Conservation (phyloP, 2,888 invertebrate species). For the Nasonia oneida region DNA sequence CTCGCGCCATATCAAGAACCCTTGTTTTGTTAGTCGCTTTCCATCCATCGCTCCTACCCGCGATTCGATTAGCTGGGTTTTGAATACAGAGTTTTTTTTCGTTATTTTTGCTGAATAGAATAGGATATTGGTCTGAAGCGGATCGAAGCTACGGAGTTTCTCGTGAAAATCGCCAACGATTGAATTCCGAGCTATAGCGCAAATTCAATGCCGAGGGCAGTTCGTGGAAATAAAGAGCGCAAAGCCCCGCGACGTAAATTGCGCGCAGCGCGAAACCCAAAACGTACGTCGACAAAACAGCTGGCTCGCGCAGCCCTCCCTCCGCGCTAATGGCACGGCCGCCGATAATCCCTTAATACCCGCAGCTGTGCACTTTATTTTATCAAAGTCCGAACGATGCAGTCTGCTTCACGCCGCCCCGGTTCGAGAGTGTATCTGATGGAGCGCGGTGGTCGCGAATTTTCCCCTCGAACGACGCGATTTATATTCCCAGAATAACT, state of each 20-base stretch:
- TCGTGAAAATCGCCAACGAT: neutral
- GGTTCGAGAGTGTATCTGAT: neutral
- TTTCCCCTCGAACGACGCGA: slow-evolving; percentile 44
- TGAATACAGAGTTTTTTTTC: no score
- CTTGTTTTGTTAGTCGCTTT: slow-evolving; percentile 73
- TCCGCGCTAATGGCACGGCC: neutral
- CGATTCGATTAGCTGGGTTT: neutral
- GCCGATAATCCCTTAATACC: slow-evolving; percentile 54
- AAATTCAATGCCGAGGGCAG: slow-evolving; percentile 1
- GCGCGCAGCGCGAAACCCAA: slow-evolving; percentile 26
- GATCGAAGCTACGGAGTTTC: neutral
- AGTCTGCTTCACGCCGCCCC: neutral
- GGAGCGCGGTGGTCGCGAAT: neutral
- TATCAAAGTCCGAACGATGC: slow-evolving; percentile 4
- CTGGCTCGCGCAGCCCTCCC: neutral
- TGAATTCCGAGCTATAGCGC: neutral
- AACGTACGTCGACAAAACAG: slow-evolving; percentile 36
- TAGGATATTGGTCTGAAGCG: neutral
- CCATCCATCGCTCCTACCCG: slow-evolving; percentile 41
- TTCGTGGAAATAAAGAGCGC: slow-evolving; percentile 43
- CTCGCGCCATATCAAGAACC: slow-evolving; percentile 71
- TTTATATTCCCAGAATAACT: slow-evolving; percentile 71
- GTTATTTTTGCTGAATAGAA: no score
- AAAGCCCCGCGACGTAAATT: slow-evolving; percentile 41
- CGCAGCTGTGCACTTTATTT: slow-evolving; percentile 39